Evolutionary conservation across 2,888 invertebrate genomes (phyloP).

Genomic region (Dastarcus helophoroides): DNA sequence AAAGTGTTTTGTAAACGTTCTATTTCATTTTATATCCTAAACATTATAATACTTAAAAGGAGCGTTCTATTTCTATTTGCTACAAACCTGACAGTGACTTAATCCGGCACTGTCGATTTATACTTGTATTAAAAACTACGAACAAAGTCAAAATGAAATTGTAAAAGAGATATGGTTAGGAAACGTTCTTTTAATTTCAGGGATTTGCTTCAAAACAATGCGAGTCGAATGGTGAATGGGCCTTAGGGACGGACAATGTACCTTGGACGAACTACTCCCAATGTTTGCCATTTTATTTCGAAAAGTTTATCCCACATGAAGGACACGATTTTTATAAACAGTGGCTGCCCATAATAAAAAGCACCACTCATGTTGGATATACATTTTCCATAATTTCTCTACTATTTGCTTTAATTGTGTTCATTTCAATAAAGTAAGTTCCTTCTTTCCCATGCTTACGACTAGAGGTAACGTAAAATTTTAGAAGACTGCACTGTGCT

Average conservation of each 20-base stretch:
- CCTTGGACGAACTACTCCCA: constrained; percentile 41
- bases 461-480: constrained; percentile 14
- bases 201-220: constrained; percentile 38
- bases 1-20: too few relatives aligned
- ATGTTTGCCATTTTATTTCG: constrained; percentile 27
- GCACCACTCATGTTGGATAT: constrained; percentile 43
- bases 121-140: too few relatives aligned
- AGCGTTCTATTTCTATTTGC: too few relatives aligned
- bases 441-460: not conserved
- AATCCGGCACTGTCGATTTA: too few relatives aligned
- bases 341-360: constrained; percentile 42
- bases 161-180: too few relatives aligned
- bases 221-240: constrained; percentile 39
- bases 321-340: constrained; percentile 25
- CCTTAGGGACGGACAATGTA: constrained; percentile 24
- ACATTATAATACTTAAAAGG: too few relatives aligned
- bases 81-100: too few relatives aligned
- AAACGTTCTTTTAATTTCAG: too few relatives aligned
- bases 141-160: too few relatives aligned
- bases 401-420: constrained; percentile 40
- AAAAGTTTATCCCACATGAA: constrained; percentile 4
- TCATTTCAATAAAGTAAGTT: constrained; percentile 41
- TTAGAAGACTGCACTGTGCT: constrained; percentile 51
- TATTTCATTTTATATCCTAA: too few relatives aligned
- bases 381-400: constrained; percentile 41